Evolutionary conservation across 2,888 invertebrate species (phyloP), one percentile per base, ranked within the genome.

Genomic region (Drosophila sordidapex): DNA sequence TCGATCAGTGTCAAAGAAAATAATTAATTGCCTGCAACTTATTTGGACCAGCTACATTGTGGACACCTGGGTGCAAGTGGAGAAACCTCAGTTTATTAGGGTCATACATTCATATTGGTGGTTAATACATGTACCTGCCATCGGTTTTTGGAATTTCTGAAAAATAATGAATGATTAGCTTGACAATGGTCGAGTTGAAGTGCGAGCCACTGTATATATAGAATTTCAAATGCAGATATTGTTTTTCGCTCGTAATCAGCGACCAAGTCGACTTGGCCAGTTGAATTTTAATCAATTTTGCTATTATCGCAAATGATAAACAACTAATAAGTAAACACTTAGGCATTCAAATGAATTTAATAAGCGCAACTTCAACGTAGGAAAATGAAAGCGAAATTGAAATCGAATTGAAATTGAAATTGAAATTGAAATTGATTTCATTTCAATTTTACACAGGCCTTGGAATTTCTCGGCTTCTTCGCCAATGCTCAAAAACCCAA

Each of bases 311-410:
- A 46, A 25, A 36, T 11, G 33, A 21, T 38, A 49, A 53, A 43
- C 25, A 60, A 58, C 38, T 38, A 52, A 61, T 21, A 58, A 58
- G 48, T 46, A 54, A 78, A 74, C 43, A 58, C 57, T 79, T 66
- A 4, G 54, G 61, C 53, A 66, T 54, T 53, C 33, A 54, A 53
- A 65, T 53, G 33, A 49, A 63, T 68, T 71, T 35, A 53, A 73
- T 53, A 73, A 62, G 54, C 35, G 38, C 25, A 71, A 59, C 35
- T 52, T 59, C 15, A 29, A 38, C 18, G 10, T 18, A 64, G 31
- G 35, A 15, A 43, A 35, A 15, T n/a, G 35, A 33, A 51, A 56
- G 21, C 40, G 52, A 70, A 65, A 65, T 46, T 27, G 27, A 27
- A 65, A 65, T 46, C 8, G 36, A 69, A 71, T 71, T 43, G 52